A percentile compares a stretch with the other conserved stretches of the same genome.
Conservation (phyloP, 2,797 vertebrate species). For the Poeciliopsis presidionis region DNA sequence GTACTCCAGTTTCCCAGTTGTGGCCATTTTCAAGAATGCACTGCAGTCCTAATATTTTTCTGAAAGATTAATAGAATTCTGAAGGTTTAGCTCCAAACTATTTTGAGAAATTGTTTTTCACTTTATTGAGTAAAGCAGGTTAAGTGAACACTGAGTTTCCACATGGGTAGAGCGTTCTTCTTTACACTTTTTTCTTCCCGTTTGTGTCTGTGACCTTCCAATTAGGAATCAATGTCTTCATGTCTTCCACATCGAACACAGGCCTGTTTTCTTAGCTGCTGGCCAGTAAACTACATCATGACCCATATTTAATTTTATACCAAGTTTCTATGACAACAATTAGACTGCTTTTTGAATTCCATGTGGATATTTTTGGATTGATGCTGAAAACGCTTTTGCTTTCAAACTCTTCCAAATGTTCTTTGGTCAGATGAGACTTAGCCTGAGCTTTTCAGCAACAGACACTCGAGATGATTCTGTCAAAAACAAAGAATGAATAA, state of each 20-base stretch:
- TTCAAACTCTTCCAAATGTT: not conserved
- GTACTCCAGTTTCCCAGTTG: not conserved
- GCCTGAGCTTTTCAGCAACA: not conserved
- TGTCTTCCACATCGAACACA: not conserved
- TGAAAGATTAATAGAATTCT: not conserved
- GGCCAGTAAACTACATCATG: not conserved
- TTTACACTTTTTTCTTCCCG: not conserved
- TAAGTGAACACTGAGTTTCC: not conserved
- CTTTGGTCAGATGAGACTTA: not conserved
- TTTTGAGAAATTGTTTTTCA: not conserved
- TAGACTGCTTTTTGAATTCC: not conserved
- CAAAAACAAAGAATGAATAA: not conserved
- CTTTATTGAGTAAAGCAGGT: not conserved
- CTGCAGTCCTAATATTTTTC: not conserved
- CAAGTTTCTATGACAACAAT: not conserved
- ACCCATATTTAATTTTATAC: not conserved
- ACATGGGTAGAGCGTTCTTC: not conserved
- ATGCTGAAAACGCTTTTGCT: not conserved
- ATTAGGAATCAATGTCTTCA: not conserved
- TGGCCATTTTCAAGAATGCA: not conserved
- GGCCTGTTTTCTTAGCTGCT: not conserved
- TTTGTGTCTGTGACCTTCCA: not conserved
- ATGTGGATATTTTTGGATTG: not conserved
- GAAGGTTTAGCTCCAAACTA: not conserved
- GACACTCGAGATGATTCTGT: not conserved